Conservation (phyloP, 2,797 vertebrate genomes). For the Ambastaia sidthimunki region DNA sequence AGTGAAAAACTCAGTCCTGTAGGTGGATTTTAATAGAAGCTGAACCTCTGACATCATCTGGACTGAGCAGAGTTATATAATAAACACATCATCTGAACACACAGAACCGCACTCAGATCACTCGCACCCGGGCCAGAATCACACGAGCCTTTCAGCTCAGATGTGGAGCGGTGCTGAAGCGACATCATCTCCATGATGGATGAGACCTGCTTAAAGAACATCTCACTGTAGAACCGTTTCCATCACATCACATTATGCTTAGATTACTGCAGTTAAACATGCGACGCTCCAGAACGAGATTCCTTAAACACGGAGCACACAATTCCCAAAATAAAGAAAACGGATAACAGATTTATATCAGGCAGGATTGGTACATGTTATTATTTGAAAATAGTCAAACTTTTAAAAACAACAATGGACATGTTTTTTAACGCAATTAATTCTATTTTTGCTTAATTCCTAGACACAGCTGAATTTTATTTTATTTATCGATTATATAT, state of each 20-base stretch:
- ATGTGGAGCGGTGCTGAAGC: background rate
- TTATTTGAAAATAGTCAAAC: background rate
- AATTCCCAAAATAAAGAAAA: background rate
- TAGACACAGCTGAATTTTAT: background rate
- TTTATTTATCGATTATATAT: background rate
- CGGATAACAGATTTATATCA: background rate
- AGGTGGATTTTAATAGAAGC: constrained; percentile 21
- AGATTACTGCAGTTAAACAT: constrained; percentile 6
- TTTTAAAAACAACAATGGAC: background rate
- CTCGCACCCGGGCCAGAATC: background rate
- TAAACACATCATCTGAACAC: constrained; percentile 43
- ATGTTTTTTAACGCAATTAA: background rate
- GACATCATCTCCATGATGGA: constrained; percentile 9
- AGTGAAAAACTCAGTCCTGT: background rate
- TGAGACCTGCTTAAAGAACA: constrained; percentile 1
- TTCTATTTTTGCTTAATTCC: background rate
- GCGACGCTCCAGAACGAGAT: background rate
- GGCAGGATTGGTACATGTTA: background rate
- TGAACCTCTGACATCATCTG: constrained; percentile 42
- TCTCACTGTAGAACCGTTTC: background rate
- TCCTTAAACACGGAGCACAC: background rate
- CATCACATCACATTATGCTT: constrained; percentile 2
- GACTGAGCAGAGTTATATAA: constrained; percentile 40
- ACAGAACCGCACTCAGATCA: constrained; percentile 26
- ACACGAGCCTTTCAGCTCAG: constrained; percentile 14